Conservation (phyloP, 2,113 vertebrate genomes). For the Odobenus rosmarus region DNA sequence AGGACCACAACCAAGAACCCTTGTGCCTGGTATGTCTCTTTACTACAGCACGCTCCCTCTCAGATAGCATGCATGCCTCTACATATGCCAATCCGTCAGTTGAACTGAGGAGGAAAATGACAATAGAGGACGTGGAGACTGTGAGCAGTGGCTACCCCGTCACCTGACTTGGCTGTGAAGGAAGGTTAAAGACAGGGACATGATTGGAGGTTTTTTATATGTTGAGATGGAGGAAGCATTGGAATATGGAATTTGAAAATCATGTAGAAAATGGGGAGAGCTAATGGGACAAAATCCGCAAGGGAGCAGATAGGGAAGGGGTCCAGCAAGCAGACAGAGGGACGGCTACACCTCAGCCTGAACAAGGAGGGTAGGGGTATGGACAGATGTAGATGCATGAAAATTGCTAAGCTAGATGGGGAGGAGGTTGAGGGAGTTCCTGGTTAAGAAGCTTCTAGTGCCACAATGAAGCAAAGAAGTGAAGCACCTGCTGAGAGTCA, state of each 20-base stretch:
- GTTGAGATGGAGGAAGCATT: not conserved
- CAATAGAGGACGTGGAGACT: not conserved
- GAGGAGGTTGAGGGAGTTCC: no score
- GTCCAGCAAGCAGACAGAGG: not conserved
- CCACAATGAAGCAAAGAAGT: not conserved
- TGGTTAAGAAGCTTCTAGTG: not conserved
- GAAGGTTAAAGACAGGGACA: not conserved
- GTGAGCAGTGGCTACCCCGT: not conserved
- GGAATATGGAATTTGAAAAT: not conserved
- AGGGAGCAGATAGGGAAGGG: not conserved
- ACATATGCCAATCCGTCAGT: rapidly evolving
- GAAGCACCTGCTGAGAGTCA: not conserved
- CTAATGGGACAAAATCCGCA: not conserved
- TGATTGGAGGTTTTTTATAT: not conserved
- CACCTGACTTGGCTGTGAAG: not conserved
- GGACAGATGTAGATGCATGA: not conserved
- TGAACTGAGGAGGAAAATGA: not conserved
- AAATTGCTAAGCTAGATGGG: not conserved
- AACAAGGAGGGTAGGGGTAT: not conserved
- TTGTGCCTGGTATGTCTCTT: not conserved
- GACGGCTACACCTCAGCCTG: not conserved
- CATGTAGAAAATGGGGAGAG: not conserved
- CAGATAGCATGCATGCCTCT: not conserved
- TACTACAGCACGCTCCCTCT: not conserved
- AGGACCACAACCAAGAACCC: not conserved